Base-by-base conservation (phyloP, 2,888 invertebrate species). In the Leucophenga maculata region DNA sequence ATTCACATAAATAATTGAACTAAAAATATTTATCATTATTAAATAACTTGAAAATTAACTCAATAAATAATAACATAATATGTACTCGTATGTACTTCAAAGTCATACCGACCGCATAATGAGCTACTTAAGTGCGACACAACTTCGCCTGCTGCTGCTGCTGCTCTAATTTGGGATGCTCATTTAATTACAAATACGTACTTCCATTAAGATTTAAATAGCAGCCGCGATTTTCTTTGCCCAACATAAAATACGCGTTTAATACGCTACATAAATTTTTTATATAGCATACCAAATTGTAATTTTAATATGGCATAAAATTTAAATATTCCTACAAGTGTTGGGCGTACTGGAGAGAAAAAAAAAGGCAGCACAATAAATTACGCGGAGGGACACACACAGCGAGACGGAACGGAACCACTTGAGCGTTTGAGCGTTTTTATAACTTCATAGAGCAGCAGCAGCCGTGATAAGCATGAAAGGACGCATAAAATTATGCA, bases 301-400 rank as follows among this genome's bases (percentile, higher is more conserved):
- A 73, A 73, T 82, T 82, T 74, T 83, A 82, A 81, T 83, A 80
- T 73, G 74, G 80, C 82, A 78, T 81, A 78, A 82, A 75, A 81
- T 81, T 75, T 78, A 75, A 83, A 83, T 80, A 78, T 74, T 72
- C 71, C 74, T 71, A 66, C 70, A 65, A 50, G 75, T 73, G 72
- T 55, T 8, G 8, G 3, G 39, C 11, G 39, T 8, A 11, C 39
- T 39, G 11, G 1, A 9, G 8, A 39, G 1, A 39, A 39, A 39
- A 39, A 39, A 39, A 39, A 11, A 39, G 8, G 11, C 39, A 39
- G 39, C 39, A 39, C 8, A 11, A 39, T 11, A 18, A 20, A 6
- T 8, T 18, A 60, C 16, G 26, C 32, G 6, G 16, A 39, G 20
- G 60, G 60, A 60, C 60, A 60, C 60, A 60, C 60, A 60, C 60